A percentile compares a stretch with the other conserved stretches of the same genome.
These are phyloP conservation scores for Oncorhynchus masou DNA, from an alignment of 2,113 vertebrate species.

Conservation along the genomic window DNA sequence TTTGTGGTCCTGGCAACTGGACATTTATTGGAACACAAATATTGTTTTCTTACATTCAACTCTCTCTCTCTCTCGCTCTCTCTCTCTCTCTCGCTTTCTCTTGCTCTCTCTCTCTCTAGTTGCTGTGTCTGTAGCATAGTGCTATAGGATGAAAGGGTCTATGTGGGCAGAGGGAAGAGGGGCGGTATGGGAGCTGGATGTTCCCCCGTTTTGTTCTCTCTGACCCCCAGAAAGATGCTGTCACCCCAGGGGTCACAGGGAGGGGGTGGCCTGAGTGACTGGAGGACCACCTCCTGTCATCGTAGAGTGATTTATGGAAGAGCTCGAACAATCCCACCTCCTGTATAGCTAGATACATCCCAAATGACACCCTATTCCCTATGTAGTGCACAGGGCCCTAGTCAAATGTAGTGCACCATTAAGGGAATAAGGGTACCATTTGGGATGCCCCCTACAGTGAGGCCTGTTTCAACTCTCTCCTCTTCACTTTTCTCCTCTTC, in stretches of 20 bases:
- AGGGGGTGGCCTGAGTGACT: slow-evolving; percentile 48
- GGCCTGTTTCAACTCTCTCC: background rate
- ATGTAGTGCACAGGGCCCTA: too few relatives aligned
- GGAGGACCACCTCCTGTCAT: slow-evolving; percentile 64
- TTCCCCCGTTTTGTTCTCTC: slow-evolving; percentile 40
- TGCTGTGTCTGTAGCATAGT: slow-evolving; percentile 43
- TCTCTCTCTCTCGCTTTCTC: too few relatives aligned
- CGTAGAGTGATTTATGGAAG: slow-evolving; percentile 65
- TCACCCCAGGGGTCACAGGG: slow-evolving; percentile 52
- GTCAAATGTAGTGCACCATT: too few relatives aligned
- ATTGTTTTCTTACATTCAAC: too few relatives aligned
- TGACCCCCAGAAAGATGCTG: slow-evolving; percentile 50
- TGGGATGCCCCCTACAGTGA: slow-evolving; percentile 1
- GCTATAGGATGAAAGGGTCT: slow-evolving; percentile 48
- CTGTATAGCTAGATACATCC: slow-evolving; percentile 34
- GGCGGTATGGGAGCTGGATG: slow-evolving; percentile 43
- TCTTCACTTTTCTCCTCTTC: background rate
- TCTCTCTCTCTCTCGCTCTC: too few relatives aligned
- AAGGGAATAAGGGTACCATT: too few relatives aligned
- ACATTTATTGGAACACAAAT: too few relatives aligned
- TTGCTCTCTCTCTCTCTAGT: too few relatives aligned
- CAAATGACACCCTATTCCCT: too few relatives aligned
- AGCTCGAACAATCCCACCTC: slow-evolving; percentile 56
- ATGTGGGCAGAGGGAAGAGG: slow-evolving; percentile 35
- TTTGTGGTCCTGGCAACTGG: too few relatives aligned